A percentile compares a stretch with the other conserved stretches of the same genome.
Evolutionary conservation across 2,113 vertebrate genomes (phyloP).

Genomic region (Alouatta palliata): DNA sequence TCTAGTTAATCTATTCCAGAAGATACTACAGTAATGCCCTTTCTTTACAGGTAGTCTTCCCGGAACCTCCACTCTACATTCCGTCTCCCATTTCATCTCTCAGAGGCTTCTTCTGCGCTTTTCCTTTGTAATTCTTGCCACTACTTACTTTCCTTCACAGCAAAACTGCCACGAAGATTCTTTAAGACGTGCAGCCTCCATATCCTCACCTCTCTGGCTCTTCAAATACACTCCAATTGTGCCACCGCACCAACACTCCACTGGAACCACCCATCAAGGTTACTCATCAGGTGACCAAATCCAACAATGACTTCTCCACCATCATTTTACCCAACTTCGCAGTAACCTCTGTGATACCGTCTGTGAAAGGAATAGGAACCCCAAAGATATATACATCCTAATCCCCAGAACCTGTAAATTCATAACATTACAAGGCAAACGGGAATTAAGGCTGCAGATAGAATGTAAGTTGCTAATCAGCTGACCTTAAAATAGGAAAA

Average conservation of each 20-base stretch:
- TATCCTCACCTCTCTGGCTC: background rate
- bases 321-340: background rate
- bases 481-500: background rate
- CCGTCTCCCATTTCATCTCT: background rate
- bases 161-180: background rate
- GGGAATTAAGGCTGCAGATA: background rate
- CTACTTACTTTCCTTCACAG: background rate
- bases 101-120: background rate
- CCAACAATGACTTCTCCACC: background rate
- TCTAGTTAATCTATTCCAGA: background rate
- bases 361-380: background rate
- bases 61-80: background rate
- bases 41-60: background rate
- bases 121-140: background rate
- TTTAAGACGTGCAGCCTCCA: background rate
- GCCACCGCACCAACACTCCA: background rate
- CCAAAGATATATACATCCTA: background rate
- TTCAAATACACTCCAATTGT: background rate
- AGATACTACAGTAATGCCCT: background rate
- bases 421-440: background rate
- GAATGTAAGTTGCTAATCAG: background rate
- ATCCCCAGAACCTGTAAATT: background rate
- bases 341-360: background rate
- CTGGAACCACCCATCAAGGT: background rate
- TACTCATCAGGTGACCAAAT: background rate